Conservation (phyloP, 2,113 vertebrate genomes). For the Caretta caretta region DNA sequence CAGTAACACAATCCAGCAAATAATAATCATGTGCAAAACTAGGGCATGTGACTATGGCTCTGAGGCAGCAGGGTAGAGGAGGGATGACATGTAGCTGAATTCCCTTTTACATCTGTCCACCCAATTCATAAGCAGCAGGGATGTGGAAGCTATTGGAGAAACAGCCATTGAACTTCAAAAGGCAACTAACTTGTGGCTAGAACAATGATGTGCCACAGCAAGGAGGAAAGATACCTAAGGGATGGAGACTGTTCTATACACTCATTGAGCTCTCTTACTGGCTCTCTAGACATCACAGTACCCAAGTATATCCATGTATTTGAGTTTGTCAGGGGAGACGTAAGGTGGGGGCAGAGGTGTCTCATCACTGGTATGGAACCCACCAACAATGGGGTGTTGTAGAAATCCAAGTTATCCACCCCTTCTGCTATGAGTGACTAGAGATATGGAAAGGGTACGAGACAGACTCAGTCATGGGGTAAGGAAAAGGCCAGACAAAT, state of each 20-base stretch:
- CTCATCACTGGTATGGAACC: neutral
- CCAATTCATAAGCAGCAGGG: neutral
- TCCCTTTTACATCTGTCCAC: neutral
- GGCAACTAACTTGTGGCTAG: conserved; percentile 37
- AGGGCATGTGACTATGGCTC: neutral
- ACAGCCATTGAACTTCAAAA: conserved; percentile 35
- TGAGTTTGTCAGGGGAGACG: neutral
- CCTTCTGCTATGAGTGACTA: neutral
- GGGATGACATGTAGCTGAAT: neutral
- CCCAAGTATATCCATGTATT: neutral
- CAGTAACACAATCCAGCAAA: neutral
- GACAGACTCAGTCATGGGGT: neutral
- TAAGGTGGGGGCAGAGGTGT: neutral
- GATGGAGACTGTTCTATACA: neutral
- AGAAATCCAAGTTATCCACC: too few relatives aligned
- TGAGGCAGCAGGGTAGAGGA: neutral
- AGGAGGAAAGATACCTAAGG: conserved; percentile 20
- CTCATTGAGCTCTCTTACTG: conserved; percentile 1
- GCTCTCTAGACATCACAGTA: conserved; percentile 17
- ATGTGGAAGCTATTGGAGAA: neutral
- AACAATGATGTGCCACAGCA: neutral
- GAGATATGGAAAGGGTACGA: neutral
- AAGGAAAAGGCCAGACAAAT: neutral
- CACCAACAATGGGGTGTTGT: neutral
- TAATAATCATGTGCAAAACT: neutral